These are phyloP conservation scores for Physeter macrocephalus DNA, from an alignment of 2,113 vertebrate species.

Conservation along the genomic window DNA sequence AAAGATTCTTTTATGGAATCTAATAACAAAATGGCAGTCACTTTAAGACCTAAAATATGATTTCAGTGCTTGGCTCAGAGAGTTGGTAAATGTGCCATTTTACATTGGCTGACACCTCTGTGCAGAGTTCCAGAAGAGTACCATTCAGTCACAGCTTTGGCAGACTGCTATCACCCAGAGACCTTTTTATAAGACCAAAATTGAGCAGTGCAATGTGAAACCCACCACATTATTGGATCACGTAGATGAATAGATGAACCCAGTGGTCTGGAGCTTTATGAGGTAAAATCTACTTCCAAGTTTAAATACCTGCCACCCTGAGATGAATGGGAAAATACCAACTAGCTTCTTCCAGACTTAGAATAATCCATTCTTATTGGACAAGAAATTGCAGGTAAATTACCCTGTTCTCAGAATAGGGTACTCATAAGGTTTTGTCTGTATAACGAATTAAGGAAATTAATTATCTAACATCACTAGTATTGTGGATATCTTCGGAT, in stretches of 20 bases:
- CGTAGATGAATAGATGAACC: background rate
- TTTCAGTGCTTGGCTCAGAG: constrained; percentile 49
- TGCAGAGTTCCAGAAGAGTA: constrained; percentile 31
- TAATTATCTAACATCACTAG: background rate
- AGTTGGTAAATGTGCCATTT: constrained; percentile 48
- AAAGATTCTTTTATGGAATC: background rate
- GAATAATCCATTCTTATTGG: background rate
- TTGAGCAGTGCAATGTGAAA: background rate
- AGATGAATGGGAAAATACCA: constrained; percentile 24
- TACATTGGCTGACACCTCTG: constrained; percentile 1
- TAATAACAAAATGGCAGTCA: constrained; percentile 47
- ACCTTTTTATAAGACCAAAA: constrained; percentile 37
- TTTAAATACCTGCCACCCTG: constrained; percentile 53
- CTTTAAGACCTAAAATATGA: constrained; percentile 50
- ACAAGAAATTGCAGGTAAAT: background rate
- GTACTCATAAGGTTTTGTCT: background rate
- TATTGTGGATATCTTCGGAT: background rate
- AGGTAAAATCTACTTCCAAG: constrained; percentile 52
- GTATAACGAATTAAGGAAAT: background rate
- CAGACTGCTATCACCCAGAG: constrained; percentile 56
- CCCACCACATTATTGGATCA: constrained; percentile 30
- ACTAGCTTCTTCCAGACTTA: background rate
- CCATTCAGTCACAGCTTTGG: constrained; percentile 37
- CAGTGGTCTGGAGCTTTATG: constrained; percentile 47
- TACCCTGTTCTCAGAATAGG: background rate